These are phyloP conservation scores for Sabatieria punctata DNA, from an alignment of 2,888 invertebrate species.

Conservation along the genomic window DNA sequence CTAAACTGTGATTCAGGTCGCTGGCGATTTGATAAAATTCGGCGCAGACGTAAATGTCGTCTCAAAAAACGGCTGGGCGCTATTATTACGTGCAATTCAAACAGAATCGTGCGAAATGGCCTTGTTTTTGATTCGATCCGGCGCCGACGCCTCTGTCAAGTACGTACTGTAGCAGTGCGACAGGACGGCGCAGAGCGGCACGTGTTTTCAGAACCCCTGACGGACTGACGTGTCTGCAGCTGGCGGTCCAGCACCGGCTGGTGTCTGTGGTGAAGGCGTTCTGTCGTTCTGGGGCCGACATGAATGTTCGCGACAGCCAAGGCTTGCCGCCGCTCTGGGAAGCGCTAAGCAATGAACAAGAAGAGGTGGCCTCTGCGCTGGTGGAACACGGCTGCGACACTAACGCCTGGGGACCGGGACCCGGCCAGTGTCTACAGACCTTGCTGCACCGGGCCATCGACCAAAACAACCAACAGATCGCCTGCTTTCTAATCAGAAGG, in stretches of 20 bases:
- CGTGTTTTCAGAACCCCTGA: conserved; percentile 34
- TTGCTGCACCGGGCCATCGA: conserved; percentile 60
- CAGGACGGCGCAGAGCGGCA: not conserved
- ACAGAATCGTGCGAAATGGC: conserved; percentile 56
- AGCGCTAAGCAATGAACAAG: conserved; percentile 53
- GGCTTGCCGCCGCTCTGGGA: conserved; percentile 66
- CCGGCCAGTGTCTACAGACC: conserved; percentile 58
- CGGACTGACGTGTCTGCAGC: conserved; percentile 61
- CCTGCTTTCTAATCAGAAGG: conserved; percentile 47
- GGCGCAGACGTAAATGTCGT: no score
- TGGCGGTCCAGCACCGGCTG: conserved; percentile 66
- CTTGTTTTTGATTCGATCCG: conserved; percentile 64
- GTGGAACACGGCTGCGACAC: conserved; percentile 68
- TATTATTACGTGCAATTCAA: no score
- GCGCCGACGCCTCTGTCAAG: conserved; percentile 66
- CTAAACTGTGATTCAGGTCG: no score
- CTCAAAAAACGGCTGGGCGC: no score
- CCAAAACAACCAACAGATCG: conserved; percentile 45
- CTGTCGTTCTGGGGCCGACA: conserved; percentile 55
- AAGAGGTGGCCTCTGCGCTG: conserved; percentile 61
- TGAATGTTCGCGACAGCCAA: conserved; percentile 51
- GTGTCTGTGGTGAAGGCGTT: conserved; percentile 46
- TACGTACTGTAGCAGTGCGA: not conserved
- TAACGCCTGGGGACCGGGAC: conserved; percentile 71
- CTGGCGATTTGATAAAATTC: not conserved